phyloP scores from a whole-genome alignment of 2,888 invertebrate genomes.

The Drosophila suboccidentalis region DNA sequence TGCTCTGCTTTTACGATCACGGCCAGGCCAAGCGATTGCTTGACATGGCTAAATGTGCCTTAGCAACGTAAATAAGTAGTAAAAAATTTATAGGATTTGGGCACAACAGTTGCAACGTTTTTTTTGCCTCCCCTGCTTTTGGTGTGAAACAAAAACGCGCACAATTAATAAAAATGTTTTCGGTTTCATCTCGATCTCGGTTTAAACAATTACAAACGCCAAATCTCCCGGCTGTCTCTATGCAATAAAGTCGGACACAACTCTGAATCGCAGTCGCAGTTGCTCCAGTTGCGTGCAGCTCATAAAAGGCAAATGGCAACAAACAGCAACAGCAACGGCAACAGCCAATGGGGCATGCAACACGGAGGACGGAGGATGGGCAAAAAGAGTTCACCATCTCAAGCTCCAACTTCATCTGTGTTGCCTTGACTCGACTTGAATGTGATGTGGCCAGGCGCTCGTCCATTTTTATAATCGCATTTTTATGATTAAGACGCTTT shows the following conservation, averaged over 20 bases:
- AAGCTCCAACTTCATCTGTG: neutral
- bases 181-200: slow-evolving; percentile 7
- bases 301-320: slow-evolving; percentile 62
- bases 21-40: slow-evolving; percentile 67
- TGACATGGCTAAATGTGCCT: slow-evolving; percentile 81
- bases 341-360: slow-evolving; percentile 30
- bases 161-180: slow-evolving; percentile 69
- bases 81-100: slow-evolving; percentile 81
- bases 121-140: slow-evolving; percentile 21
- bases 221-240: slow-evolving; percentile 33
- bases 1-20: slow-evolving; percentile 69
- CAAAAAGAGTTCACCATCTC: slow-evolving; percentile 54
- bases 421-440: slow-evolving; percentile 4
- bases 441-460: slow-evolving; percentile 35
- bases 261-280: slow-evolving; percentile 14
- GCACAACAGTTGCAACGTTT: slow-evolving; percentile 70
- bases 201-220: slow-evolving; percentile 73
- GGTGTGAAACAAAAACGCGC: slow-evolving; percentile 57
- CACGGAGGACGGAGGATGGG: neutral
- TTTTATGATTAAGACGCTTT: slow-evolving; percentile 83
- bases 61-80: slow-evolving; percentile 82
- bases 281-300: slow-evolving; percentile 66
- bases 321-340: slow-evolving; percentile 11
- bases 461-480: slow-evolving; percentile 81
- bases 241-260: slow-evolving; percentile 67